Percentiles rank a stretch among this genome's conserved stretches.
These are phyloP conservation scores for Scaptomyza cyrtandrae DNA, from an alignment of 2,888 invertebrate genomes.

Conservation along the genomic window DNA sequence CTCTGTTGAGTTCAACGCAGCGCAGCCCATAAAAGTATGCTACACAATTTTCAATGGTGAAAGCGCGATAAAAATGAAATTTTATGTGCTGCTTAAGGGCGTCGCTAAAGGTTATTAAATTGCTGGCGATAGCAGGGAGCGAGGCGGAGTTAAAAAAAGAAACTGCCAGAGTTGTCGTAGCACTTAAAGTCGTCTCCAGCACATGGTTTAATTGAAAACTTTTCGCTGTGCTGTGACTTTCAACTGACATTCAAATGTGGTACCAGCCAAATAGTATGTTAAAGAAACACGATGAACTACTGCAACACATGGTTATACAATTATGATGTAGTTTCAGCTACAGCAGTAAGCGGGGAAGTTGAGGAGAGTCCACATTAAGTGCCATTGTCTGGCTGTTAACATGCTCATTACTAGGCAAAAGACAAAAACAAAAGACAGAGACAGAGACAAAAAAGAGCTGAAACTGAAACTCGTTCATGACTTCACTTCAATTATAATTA, in stretches of 20 bases:
- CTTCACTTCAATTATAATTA: constrained; percentile 82
- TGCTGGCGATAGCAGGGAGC: background rate
- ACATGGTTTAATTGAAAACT: constrained; percentile 59
- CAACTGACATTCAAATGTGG: constrained; percentile 70
- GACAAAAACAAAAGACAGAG: constrained; percentile 25
- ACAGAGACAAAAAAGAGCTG: constrained; percentile 23
- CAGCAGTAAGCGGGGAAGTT: background rate
- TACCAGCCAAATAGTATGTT: background rate
- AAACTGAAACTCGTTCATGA: constrained; percentile 74
- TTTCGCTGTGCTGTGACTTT: constrained; percentile 57
- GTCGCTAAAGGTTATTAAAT: constrained; percentile 60
- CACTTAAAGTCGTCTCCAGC: constrained; percentile 49
- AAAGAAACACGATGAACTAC: background rate
- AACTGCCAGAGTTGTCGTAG: background rate
- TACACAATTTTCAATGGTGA: constrained; percentile 58
- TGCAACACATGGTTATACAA: constrained; percentile 56
- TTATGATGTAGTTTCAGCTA: constrained; percentile 43
- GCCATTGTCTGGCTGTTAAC: constrained; percentile 80
- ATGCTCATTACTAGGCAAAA: constrained; percentile 74
- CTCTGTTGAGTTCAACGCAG: constrained; percentile 16
- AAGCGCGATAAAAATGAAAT: constrained; percentile 66
- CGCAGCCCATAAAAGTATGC: constrained; percentile 50
- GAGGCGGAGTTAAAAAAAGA: background rate
- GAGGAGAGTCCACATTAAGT: constrained; percentile 60
- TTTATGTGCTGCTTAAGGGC: constrained; percentile 64